A percentile compares a stretch with the other conserved stretches of the same genome.
Evolutionary conservation across 2,113 vertebrate genomes (phyloP).

Genomic region (Nibea coibor): DNA sequence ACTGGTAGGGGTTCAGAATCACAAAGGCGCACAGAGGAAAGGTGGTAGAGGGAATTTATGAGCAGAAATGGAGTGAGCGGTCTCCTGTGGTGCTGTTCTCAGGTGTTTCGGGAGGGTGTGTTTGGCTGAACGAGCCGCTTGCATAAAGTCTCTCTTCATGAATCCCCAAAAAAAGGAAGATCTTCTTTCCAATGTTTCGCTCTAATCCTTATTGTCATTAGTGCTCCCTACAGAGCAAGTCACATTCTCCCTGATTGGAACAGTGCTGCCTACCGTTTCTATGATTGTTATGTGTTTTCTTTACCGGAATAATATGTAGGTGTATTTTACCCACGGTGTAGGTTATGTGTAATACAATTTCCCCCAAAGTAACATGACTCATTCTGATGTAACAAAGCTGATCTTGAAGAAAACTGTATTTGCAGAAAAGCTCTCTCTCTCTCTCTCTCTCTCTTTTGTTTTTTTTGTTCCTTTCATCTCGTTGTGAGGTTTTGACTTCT

Average conservation of each 20-base stretch:
- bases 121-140: constrained; percentile 40
- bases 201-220: constrained; percentile 56
- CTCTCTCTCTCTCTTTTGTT: too few relatives aligned
- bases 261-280: constrained; percentile 16
- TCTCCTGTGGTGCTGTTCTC: constrained; percentile 35
- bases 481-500: constrained; percentile 6
- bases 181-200: constrained; percentile 47
- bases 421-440: background rate
- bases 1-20: constrained; percentile 30
- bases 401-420: background rate
- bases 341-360: constrained; percentile 37
- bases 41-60: constrained; percentile 40
- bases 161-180: constrained; percentile 23
- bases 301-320: constrained; percentile 48
- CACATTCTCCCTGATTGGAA: constrained; percentile 31
- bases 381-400: constrained; percentile 20
- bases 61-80: constrained; percentile 46
- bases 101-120: constrained; percentile 8
- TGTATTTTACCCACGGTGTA: constrained; percentile 34
- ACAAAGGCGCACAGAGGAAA: constrained; percentile 32
- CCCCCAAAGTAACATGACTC: constrained; percentile 3
- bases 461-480: background rate
- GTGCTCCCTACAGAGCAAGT: constrained; percentile 23
- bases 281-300: constrained; percentile 46
- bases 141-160: constrained; percentile 33